Base-by-base conservation (phyloP, 2,797 vertebrate species). In the Sorex maritimensis region DNA sequence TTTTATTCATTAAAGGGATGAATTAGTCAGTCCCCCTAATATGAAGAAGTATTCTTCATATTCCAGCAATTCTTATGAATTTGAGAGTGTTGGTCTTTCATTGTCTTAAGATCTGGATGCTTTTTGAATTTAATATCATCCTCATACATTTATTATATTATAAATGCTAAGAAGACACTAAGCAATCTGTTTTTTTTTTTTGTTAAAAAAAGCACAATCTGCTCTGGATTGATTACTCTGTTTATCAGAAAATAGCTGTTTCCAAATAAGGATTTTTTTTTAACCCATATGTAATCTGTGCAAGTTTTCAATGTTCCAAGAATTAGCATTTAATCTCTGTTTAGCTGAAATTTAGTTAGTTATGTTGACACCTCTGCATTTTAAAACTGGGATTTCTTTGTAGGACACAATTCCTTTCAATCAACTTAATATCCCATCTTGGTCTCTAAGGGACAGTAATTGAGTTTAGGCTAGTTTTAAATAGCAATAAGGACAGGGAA, bases 381-480 rank as follows among this genome's bases (percentile, higher is more conserved):
- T 99, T 98, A 99, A 99, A 98, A 97, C 98, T 95, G 97, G 98
- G 98, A 98, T 99, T 98, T 99, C 98, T 98, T 98, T 98, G 98
- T 98, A 97, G 96, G 97, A 97, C 97, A 97, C 98, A 98, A 98
- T 98, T 98, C 98, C 98, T 99, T 99, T 99, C 99, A 99, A 98
- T 98, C 99, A 98, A 99, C 98, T 98, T 99, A 99, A 99, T 99
- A 99, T 99, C 98, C 98, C 99, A 98, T 99, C 99, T 99, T 99
- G 99, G 99, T 99, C 98, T 99, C 99, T 99, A 98, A 99, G 99
- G 99, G 98, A 99, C 99, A 99, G 99, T 99, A 99, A 99, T 99
- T 99, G 99, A 99, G 99, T 99, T 99, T 99, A 99, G 99, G 99
- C 98, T 98, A 99, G 99, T 98, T 99, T 99, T 99, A 99, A 99